A percentile compares a stretch with the other conserved stretches of the same genome.
These are phyloP conservation scores for Ctenicera cuprea DNA, from an alignment of 2,888 invertebrate genomes.

Conservation along the genomic window DNA sequence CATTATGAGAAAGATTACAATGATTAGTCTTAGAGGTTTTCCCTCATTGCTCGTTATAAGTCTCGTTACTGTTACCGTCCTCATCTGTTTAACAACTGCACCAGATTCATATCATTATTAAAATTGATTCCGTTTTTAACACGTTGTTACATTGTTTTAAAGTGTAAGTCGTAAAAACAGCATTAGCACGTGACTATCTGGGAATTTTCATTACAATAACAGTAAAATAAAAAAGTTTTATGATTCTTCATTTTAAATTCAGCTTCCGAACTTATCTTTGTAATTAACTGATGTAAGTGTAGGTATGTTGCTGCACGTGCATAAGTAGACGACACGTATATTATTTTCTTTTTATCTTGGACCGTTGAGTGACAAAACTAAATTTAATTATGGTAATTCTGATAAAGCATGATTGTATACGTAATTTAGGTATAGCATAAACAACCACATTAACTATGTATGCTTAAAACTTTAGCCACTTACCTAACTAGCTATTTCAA, in stretches of 20 bases:
- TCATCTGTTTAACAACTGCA: slow-evolving; percentile 70
- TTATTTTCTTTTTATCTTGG: not conserved
- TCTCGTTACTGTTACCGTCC: slow-evolving; percentile 70
- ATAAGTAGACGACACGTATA: not conserved
- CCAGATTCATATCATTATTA: slow-evolving; percentile 69
- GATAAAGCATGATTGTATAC: not conserved
- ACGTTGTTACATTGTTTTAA: slow-evolving; percentile 64
- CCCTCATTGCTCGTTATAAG: slow-evolving; percentile 70
- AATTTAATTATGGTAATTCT: slow-evolving; percentile 16
- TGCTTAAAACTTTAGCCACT: not conserved
- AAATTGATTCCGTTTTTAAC: slow-evolving; percentile 68
- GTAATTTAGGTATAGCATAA: not conserved
- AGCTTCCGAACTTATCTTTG: slow-evolving; percentile 14
- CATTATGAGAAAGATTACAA: slow-evolving; percentile 71
- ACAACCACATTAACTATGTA: not conserved
- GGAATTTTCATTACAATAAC: slow-evolving; percentile 40
- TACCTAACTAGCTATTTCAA: too few species aligned
- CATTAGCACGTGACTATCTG: slow-evolving; percentile 43
- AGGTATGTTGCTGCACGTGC: not conserved
- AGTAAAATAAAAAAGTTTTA: slow-evolving; percentile 29
- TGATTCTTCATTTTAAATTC: slow-evolving; percentile 2
- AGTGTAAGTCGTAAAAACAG: slow-evolving; percentile 53
- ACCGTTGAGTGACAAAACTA: slow-evolving; percentile 1
- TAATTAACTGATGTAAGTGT: slow-evolving; percentile 34
- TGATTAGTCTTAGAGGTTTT: slow-evolving; percentile 72